These are phyloP conservation scores for Meloidogyne exigua DNA, from an alignment of 1,140 invertebrate genomes.

Conservation along the genomic window DNA sequence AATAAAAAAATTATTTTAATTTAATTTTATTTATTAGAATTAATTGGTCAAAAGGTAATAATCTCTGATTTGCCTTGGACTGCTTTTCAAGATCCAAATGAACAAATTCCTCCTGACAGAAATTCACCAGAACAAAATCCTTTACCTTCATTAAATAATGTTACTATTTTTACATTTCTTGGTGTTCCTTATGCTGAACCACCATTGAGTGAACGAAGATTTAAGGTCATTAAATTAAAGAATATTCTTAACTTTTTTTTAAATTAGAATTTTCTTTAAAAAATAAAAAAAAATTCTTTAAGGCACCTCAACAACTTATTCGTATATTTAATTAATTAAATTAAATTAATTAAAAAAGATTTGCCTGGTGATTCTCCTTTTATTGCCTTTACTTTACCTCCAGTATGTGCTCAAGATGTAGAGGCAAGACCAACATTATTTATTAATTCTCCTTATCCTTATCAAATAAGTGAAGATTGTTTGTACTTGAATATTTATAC, in stretches of 20 bases:
- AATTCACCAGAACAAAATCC: conserved; percentile 52
- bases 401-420: conserved; percentile 55
- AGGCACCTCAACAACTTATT: conserved; percentile 14
- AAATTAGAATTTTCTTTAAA: too few species aligned
- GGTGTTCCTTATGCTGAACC: conserved; percentile 75
- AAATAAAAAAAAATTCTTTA: not conserved
- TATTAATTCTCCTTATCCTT: conserved; percentile 56
- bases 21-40: not conserved
- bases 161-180: conserved; percentile 66
- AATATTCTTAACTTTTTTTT: too few species aligned
- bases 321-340: conserved; percentile 6
- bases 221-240: conserved; percentile 65
- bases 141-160: conserved; percentile 48
- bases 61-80: conserved; percentile 55
- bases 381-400: conserved; percentile 44
- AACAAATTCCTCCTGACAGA: conserved; percentile 43
- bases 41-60: conserved; percentile 48
- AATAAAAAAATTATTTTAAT: not conserved
- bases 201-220: conserved; percentile 71
- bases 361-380: conserved; percentile 53
- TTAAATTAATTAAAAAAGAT: conserved; percentile 12
- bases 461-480: conserved; percentile 54
- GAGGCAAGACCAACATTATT: conserved; percentile 48
- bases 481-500: conserved; percentile 76
- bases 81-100: conserved; percentile 51